Evolutionary conservation across 2,888 invertebrate species (phyloP).

Genomic region (Helicoverpa assulta): DNA sequence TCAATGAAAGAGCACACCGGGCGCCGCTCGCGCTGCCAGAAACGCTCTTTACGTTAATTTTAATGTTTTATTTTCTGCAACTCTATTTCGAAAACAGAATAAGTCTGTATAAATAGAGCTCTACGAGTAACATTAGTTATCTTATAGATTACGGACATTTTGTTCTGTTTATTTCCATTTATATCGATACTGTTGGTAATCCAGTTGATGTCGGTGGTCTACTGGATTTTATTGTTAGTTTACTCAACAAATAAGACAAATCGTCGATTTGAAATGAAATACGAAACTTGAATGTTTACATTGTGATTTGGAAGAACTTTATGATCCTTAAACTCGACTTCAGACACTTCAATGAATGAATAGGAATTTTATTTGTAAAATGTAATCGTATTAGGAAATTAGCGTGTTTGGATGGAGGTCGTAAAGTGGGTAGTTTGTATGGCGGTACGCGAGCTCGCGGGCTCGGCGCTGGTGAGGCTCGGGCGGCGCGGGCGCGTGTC

Average conservation of each 20-base stretch:
- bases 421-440: conserved; percentile 71
- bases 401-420: conserved; percentile 68
- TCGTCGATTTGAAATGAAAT: conserved; percentile 54
- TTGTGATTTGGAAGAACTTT: conserved; percentile 55
- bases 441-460: conserved; percentile 51
- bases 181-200: conserved; percentile 42
- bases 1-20: conserved; percentile 3
- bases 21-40: not conserved
- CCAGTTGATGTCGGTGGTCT: conserved; percentile 51
- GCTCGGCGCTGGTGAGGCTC: conserved; percentile 25
- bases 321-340: conserved; percentile 60
- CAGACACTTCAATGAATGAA: conserved; percentile 60
- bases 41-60: conserved; percentile 6
- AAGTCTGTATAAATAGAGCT: conserved; percentile 20
- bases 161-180: conserved; percentile 55
- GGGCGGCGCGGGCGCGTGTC: conserved; percentile 77
- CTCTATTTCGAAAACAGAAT: conserved; percentile 20
- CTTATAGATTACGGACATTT: conserved; percentile 50
- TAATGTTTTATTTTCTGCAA: conserved; percentile 14
- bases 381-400: conserved; percentile 79
- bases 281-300: conserved; percentile 54
- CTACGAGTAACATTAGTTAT: conserved; percentile 25
- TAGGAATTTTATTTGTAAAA: conserved; percentile 67
- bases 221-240: conserved; percentile 52
- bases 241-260: conserved; percentile 59